Percentiles rank a stretch among this genome's conserved stretches.
Evolutionary conservation across 2,113 vertebrate genomes (phyloP).

Genomic region (Carlito syrichta): DNA sequence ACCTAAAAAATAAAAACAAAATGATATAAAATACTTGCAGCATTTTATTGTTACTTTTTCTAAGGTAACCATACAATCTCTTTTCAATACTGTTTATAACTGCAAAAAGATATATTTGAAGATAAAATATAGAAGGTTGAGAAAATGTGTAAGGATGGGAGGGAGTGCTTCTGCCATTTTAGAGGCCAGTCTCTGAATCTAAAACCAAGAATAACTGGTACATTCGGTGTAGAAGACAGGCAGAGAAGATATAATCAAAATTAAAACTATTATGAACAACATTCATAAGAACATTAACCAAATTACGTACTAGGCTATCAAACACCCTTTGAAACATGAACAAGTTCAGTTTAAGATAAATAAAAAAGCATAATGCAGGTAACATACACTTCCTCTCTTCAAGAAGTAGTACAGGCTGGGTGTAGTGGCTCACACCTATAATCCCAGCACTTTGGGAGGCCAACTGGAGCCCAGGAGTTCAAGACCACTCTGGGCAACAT

Average conservation of each 20-base stretch:
- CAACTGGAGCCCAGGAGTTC: too few species aligned
- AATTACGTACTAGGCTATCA: neutral
- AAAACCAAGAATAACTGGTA: neutral
- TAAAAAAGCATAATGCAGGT: neutral
- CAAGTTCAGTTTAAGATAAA: neutral
- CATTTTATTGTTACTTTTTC: neutral
- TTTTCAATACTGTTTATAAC: neutral
- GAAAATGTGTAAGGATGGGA: neutral
- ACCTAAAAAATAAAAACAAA: constrained; percentile 83
- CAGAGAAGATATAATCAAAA: neutral
- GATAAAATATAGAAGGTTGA: neutral
- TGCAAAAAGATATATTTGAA: neutral
- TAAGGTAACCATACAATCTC: neutral
- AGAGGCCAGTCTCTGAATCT: neutral
- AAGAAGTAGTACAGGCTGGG: neutral
- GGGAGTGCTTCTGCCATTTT: neutral
- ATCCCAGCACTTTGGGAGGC: too few species aligned
- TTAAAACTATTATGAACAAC: neutral
- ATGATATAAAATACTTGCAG: neutral
- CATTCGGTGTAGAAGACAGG: neutral
- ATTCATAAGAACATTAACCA: neutral
- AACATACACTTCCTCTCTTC: neutral
- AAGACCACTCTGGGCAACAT: too few species aligned
- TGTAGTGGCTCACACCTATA: too few species aligned
- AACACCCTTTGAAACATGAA: neutral